Base-by-base conservation (phyloP, 2,888 invertebrate species). In the Chrysolina americana region DNA sequence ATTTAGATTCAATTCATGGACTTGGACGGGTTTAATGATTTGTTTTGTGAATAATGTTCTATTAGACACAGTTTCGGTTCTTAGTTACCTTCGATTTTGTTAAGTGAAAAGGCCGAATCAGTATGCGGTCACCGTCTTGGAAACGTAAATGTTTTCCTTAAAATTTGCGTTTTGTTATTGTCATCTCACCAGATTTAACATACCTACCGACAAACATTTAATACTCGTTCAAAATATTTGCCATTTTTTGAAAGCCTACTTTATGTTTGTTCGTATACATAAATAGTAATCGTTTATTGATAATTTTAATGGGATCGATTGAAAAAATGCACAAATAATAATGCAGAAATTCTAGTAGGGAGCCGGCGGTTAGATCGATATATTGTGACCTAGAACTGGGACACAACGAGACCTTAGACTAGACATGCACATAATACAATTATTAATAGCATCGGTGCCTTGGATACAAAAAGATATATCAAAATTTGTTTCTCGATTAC, bases 1-100 rank as follows among this genome's bases (percentile, higher is more conserved):
- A 44, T 69, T 62, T 59, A n/a, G 59, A 59, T 59, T 59, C 59
- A 59, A 36, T 36, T 59, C 10, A n/a, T 28, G 4, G 36, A 28
- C 59, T 28, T 59, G 28, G 15, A n/a, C 36, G n/a, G n/a, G 28
- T 15, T n/a, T 36, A 59, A 36, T 36, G 59, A 59, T 59, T 59
- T 28, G 23, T 36, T 59, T 28, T 28, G 13, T 28, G 59, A 56
- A 15, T 56, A 28, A 59, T 59, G 36, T 59, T 36, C 5, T 6
- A 59, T 59, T n/a, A 36, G 59, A 59, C 2, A 8, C n/a, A 36
- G 28, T 36, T 28, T 28, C 15, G 59, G 59, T 36, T 9, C 36
- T 13, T 15, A 8, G 5, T 50, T 15, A 44, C n/a, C 6, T 1
- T 50, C 9, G 8, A 36, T n/a, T 13, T 59, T 28, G n/a, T n/a